A percentile compares a stretch with the other conserved stretches of the same genome.
Evolutionary conservation across 2,113 vertebrate species (phyloP).

Genomic region (Oryzias melastigma): DNA sequence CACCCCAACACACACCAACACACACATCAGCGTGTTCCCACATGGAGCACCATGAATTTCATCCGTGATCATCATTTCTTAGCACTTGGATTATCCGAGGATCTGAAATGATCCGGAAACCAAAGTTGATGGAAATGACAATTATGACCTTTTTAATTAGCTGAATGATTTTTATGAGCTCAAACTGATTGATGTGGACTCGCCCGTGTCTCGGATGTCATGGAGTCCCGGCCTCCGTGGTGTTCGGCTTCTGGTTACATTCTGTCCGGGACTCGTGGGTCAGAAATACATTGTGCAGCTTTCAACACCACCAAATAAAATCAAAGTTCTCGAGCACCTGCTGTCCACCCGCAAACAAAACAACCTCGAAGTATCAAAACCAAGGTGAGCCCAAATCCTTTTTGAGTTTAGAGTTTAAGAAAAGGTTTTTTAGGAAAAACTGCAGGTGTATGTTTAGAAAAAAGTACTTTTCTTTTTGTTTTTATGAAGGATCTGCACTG

Average conservation of each 20-base stretch:
- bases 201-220: background rate
- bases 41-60: background rate
- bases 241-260: constrained; percentile 8
- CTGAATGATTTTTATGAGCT: background rate
- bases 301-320: constrained; percentile 25
- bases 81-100: too few relatives aligned
- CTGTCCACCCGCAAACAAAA: background rate
- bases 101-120: too few relatives aligned
- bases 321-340: constrained; percentile 15
- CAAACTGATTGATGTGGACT: background rate
- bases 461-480: too few relatives aligned
- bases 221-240: background rate
- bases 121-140: too few relatives aligned
- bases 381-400: too few relatives aligned
- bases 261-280: background rate
- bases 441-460: too few relatives aligned
- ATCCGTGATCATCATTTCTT: background rate
- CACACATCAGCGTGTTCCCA: fast-evolving
- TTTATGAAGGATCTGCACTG: too few relatives aligned
- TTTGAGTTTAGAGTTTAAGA: too few relatives aligned
- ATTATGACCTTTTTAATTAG: background rate
- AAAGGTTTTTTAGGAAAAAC: too few relatives aligned
- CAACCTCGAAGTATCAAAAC: too few relatives aligned
- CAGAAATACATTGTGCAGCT: constrained; percentile 9
- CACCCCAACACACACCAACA: too few relatives aligned